Conservation (phyloP, 2,113 vertebrate species). For the Lepidothrix coronata region DNA sequence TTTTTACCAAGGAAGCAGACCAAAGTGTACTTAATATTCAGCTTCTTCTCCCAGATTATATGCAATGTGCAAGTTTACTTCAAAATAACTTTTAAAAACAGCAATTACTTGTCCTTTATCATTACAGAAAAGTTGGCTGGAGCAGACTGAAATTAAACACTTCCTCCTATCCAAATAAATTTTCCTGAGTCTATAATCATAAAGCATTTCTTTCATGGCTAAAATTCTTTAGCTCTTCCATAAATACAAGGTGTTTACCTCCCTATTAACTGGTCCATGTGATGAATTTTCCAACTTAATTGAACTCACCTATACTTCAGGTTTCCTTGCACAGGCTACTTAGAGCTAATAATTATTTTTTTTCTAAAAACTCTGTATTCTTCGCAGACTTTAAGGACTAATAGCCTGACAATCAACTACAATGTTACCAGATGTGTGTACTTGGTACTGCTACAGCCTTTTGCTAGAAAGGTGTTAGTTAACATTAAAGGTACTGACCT, state of each 20-base stretch:
- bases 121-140: not conserved
- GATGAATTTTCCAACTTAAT: not conserved
- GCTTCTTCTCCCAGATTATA: not conserved
- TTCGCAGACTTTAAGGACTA: not conserved
- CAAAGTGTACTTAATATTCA: not conserved
- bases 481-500: not conserved
- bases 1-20: not conserved
- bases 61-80: not conserved
- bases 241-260: not conserved
- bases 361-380: not conserved
- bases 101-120: not conserved
- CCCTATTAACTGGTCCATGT: not conserved
- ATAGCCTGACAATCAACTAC: not conserved
- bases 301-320: not conserved
- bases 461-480: not conserved
- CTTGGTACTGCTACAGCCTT: not conserved
- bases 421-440: not conserved
- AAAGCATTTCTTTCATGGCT: not conserved
- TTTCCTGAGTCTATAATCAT: constrained; percentile 2
- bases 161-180: not conserved
- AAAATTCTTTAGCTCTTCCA: constrained; percentile 27
- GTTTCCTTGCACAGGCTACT: not conserved
- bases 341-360: not conserved
- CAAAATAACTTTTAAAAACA: constrained; percentile 8
- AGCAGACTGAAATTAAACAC: constrained; percentile 27